Conservation (phyloP, 1,140 invertebrate genomes). For the Aplysia californica region DNA sequence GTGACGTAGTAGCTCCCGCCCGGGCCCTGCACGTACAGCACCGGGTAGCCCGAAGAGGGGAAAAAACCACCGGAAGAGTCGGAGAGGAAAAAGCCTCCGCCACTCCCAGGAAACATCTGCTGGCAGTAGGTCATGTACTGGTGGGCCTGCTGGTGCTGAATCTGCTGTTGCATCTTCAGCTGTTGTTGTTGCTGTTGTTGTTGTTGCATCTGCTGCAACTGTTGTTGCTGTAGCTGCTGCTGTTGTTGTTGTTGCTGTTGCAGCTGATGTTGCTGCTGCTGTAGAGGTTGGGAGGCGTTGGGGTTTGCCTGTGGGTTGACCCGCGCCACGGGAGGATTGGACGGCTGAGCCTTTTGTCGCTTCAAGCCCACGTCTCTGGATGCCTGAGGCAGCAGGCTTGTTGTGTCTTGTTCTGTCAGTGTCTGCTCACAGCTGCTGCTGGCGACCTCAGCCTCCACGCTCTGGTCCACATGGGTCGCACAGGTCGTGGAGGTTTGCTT, state of each 20-base stretch:
- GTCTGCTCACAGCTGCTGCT: not conserved
- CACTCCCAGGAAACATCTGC: too few species aligned
- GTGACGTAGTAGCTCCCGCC: not conserved
- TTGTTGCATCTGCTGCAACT: slow-evolving; percentile 1
- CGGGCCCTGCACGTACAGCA: not conserved
- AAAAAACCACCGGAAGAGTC: too few species aligned
- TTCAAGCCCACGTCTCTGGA: not conserved
- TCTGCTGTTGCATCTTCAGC: not conserved
- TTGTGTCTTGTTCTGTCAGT: not conserved
- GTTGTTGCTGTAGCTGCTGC: not conserved
- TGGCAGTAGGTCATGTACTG: not conserved
- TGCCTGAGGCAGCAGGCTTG: not conserved
- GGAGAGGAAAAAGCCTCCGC: too few species aligned
- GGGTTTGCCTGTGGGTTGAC: slow-evolving; percentile 22
- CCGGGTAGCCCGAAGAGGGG: not conserved
- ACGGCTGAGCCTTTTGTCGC: not conserved
- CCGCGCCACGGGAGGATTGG: slow-evolving; percentile 17
- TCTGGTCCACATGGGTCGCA: not conserved
- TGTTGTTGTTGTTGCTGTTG: not conserved
- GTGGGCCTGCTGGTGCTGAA: not conserved
- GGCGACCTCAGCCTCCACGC: not conserved
- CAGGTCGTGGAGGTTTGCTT: not conserved
- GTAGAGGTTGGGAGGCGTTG: not conserved
- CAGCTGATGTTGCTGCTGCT: not conserved
- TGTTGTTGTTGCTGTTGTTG: not conserved